These are phyloP conservation scores for Rotaria magnacalcarata DNA, from an alignment of 2,888 invertebrate genomes.

Conservation along the genomic window DNA sequence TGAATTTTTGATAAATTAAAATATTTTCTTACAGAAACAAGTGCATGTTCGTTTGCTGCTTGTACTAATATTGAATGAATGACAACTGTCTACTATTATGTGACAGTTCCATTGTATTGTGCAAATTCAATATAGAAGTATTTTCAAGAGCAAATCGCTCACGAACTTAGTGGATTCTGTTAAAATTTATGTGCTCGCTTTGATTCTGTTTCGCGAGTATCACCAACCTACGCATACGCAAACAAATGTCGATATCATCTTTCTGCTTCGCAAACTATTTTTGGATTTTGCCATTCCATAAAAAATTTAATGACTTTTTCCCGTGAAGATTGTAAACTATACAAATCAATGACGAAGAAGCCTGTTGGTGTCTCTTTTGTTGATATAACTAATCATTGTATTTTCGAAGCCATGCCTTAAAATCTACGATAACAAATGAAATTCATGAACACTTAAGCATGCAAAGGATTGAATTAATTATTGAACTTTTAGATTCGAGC, in stretches of 20 bases:
- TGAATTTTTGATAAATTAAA: too few relatives aligned
- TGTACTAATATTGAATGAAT: not conserved
- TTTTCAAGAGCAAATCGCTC: slow-evolving; percentile 9
- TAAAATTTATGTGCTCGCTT: not conserved
- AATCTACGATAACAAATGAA: not conserved
- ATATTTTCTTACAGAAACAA: too few relatives aligned
- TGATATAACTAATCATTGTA: not conserved
- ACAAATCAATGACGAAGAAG: not conserved
- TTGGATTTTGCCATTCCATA: slow-evolving; percentile 18
- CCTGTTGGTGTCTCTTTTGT: not conserved
- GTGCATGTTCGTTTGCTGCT: not conserved
- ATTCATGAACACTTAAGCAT: not conserved
- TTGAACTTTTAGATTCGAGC: not conserved
- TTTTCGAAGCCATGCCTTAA: not conserved
- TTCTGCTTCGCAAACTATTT: slow-evolving; percentile 9
- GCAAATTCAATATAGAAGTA: not conserved
- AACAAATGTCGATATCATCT: slow-evolving; percentile 22
- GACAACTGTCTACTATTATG: too few relatives aligned
- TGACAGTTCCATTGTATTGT: too few relatives aligned
- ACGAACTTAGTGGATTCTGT: slow-evolving; percentile 3
- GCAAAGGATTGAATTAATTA: not conserved
- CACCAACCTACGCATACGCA: not conserved
- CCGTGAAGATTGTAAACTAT: slow-evolving; percentile 6
- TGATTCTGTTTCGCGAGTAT: not conserved
- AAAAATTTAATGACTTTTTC: not conserved